Conservation (phyloP, 2,113 vertebrate species). For the Terrapene triunguis region DNA sequence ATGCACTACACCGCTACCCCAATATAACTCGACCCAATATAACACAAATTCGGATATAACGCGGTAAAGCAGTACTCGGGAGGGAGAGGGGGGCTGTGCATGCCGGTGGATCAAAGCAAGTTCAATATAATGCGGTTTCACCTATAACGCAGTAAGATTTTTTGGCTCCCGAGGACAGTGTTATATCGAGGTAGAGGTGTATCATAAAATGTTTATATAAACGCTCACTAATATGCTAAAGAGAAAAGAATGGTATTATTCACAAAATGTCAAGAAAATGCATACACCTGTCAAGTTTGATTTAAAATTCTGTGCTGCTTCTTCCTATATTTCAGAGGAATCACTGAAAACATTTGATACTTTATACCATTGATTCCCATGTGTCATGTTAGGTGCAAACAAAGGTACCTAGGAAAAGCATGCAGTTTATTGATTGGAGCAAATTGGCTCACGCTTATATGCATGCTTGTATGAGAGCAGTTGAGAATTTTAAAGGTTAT, state of each 20-base stretch:
- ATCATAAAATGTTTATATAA: background rate
- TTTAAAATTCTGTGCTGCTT: background rate
- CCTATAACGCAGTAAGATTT: too few relatives aligned
- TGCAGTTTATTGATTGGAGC: background rate
- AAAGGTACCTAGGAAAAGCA: constrained; percentile 32
- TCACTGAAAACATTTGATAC: constrained; percentile 15
- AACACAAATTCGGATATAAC: too few relatives aligned
- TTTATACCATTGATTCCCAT: constrained; percentile 37
- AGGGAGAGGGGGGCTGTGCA: too few relatives aligned
- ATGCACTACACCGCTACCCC: too few relatives aligned
- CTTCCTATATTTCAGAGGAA: constrained; percentile 8
- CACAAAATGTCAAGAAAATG: background rate
- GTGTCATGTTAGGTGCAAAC: constrained; percentile 50
- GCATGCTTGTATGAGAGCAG: background rate
- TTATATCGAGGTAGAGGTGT: too few relatives aligned
- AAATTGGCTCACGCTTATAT: background rate
- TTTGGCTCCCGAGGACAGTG: too few relatives aligned
- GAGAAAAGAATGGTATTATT: background rate
- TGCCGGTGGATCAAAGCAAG: too few relatives aligned
- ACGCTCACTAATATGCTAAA: background rate
- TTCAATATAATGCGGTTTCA: too few relatives aligned
- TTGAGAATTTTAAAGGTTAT: constrained; percentile 34
- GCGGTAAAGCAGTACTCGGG: too few relatives aligned
- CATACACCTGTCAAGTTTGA: background rate
- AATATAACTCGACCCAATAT: too few relatives aligned